Base-by-base conservation (phyloP, 2,113 vertebrate species). In the Oreotrochilus melanogaster region DNA sequence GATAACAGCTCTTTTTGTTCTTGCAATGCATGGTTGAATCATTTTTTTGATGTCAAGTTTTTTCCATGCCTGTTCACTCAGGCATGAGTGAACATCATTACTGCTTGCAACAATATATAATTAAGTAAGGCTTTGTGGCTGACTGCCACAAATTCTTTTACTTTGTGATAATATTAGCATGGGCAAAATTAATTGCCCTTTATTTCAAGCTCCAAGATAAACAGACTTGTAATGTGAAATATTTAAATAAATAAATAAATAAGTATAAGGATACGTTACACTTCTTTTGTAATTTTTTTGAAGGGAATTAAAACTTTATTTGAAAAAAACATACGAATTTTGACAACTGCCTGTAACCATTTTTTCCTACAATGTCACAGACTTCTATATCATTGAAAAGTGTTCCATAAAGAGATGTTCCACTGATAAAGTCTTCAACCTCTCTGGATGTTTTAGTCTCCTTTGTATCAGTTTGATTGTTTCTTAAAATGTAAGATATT, bases 121-220 rank as follows among this genome's bases (percentile, higher is more conserved):
- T 7, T 35, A 72, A 82, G 37, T 88, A 50, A 86, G 31, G 19
- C 6, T 78, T 66, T 72, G 47, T 87, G 91, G 78, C 56, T 66
- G 28, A 78, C 48, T 85, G 91, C 70, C 87, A 89, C 58, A 89
- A 60, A 91, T 95, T 97, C 57, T 79, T 95, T 43, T 65, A 60
- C 22, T 91, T 89, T 91, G 66, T 93, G 61, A 76, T 73, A 93
- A 95, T 79, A 86, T 84, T 88, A 84, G 2, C 70, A 39, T 12
- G 22, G n/a, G 10, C 24, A 96, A 86, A 89, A 95, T 85, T 91
- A 93, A 80, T 54, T 17, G 33, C 35, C 11, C 18, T 94, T 95
- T 95, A 70, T 93, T 94, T 85, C 74, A 86, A 76, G 58, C 12
- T 89, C 89, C 84, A 96, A 93, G 71, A 89, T 13, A 94, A 96